Conservation (phyloP, 2,888 invertebrate species). For the Tipula helvola region DNA sequence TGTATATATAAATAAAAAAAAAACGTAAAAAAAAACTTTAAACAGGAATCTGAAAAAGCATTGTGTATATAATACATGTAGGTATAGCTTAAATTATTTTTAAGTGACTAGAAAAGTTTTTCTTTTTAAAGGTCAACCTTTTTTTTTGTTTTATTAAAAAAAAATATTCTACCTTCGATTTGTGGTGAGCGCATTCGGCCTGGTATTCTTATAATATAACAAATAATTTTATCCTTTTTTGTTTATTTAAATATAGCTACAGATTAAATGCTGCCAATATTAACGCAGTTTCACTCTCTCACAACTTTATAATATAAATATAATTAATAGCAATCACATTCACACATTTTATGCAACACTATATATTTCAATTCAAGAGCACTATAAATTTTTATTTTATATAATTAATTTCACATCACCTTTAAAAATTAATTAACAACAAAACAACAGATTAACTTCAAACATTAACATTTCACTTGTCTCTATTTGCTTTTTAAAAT, state of each 20-base stretch:
- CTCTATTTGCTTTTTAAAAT: neutral
- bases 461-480: neutral
- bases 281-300: neutral
- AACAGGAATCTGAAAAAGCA: slow-evolving; percentile 9
- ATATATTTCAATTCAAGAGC: neutral
- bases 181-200: neutral
- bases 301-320: neutral
- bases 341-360: neutral
- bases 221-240: neutral
- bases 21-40: neutral
- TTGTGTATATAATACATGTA: neutral
- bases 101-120: neutral
- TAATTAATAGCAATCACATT: neutral
- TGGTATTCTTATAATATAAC: neutral
- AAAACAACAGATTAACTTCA: neutral
- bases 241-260: neutral
- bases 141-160: neutral
- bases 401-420: neutral
- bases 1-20: neutral
- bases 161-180: neutral
- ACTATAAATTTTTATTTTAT: neutral
- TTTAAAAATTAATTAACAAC: neutral
- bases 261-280: neutral
- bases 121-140: neutral
- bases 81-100: neutral